Percentiles rank a stretch among this genome's conserved stretches.
Evolutionary conservation across 2,888 invertebrate species (phyloP).

Genomic region (Portevinia maculata): DNA sequence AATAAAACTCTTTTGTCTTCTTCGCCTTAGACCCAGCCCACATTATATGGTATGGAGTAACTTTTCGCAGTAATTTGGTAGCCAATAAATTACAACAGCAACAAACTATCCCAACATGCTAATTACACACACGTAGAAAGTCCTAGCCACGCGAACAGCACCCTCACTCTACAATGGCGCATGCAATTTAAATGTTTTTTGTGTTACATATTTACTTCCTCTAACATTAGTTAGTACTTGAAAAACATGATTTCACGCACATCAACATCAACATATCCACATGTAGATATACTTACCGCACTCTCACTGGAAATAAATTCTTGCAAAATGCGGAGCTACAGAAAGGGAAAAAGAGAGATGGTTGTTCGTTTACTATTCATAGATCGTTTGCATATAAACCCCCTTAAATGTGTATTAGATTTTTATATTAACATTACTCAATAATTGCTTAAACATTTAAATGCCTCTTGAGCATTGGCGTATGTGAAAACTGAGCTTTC

Average conservation of each 20-base stretch:
- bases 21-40: conserved; percentile 6
- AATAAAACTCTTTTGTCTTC: conserved; percentile 47
- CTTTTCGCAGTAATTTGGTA: conserved; percentile 13
- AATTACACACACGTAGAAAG: conserved; percentile 64
- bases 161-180: neutral
- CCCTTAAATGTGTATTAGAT: conserved; percentile 38
- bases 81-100: conserved; percentile 54
- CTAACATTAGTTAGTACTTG: conserved; percentile 44
- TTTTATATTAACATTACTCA: conserved; percentile 64
- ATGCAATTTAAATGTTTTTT: neutral
- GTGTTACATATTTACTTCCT: conserved; percentile 56
- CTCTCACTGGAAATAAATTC: conserved; percentile 59
- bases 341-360: neutral
- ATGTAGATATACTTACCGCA: neutral
- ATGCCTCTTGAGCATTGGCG: conserved; percentile 29
- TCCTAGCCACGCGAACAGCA: conserved; percentile 43
- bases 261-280: neutral
- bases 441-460: conserved; percentile 60
- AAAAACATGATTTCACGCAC: conserved; percentile 38
- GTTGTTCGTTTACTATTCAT: neutral
- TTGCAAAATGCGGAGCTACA: conserved; percentile 16
- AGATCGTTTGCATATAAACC: conserved; percentile 46
- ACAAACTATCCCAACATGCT: conserved; percentile 43
- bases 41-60: conserved; percentile 15
- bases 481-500: conserved; percentile 47